Base-by-base conservation (phyloP, 2,113 vertebrate genomes). In the Tenebrosternarchus preto region DNA sequence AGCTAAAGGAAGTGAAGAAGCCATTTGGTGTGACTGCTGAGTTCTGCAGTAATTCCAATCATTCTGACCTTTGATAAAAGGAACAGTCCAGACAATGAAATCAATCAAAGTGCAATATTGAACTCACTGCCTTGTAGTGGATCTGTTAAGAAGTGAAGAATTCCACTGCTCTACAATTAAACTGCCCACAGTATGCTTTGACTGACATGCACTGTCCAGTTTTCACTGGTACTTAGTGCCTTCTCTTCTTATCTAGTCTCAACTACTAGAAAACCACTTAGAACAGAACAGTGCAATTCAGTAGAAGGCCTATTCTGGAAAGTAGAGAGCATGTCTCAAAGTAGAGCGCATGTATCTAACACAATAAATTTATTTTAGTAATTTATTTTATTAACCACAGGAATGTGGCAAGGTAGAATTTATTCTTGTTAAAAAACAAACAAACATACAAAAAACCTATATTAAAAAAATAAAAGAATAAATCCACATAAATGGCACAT, bases 51-150 rank as follows among this genome's bases (percentile, higher is more conserved):
- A 46, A 46, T 46, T 11, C 39, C 25, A 50, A 7, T 80, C 50
- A 22, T 50, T 19, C 24, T 16, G 39, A 43, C 39, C 33, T 59
- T 63, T 33, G 59, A 64, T 64, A 73, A 80, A 33, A 29, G 67
- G 67, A 73, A 80, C 27, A 50, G 57, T 22, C 17, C 29, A 17
- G 39, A 72, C 71, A 73, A 80, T 80, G 43, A 25, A 39, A 80
- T 79, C 56, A 57, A 25, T n/a, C 50, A 27, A 20, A 24, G 57
- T 33, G 22, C 6, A 46, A 63, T 64, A 64, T 29, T 36, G 39
- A 72, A 70, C 17, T 39, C 19, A n/a, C 27, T 3, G 43, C 53
- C 55, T 53, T 31, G 36, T 66, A 25, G 7, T 17, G 25, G 19
- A 73, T 55, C 60, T 9, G 16, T 3, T 24, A 36, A 68, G 72